Conservation (phyloP, 2,888 invertebrate species). For the Helleia helle region DNA sequence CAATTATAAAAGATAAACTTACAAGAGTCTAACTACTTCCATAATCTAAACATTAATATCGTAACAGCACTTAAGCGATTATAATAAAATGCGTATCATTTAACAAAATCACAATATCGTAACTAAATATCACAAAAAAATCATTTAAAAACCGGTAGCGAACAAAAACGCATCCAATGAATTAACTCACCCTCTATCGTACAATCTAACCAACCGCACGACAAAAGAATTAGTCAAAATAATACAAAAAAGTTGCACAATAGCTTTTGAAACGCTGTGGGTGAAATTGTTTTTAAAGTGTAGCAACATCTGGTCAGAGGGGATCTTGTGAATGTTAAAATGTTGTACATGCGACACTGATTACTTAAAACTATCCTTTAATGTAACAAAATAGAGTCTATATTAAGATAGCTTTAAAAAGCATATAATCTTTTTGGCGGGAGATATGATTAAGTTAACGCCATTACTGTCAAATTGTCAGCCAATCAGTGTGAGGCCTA, state of each 20-base stretch:
- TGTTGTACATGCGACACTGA: slow-evolving; percentile 5
- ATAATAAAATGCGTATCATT: slow-evolving; percentile 23
- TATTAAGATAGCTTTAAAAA: slow-evolving; percentile 13
- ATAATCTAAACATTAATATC: slow-evolving; percentile 13
- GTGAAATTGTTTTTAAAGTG: slow-evolving; percentile 71
- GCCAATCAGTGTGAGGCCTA: slow-evolving; percentile 56
- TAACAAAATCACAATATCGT: slow-evolving; percentile 30
- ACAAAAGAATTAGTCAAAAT: slow-evolving; percentile 69
- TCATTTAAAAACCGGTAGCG: slow-evolving; percentile 46
- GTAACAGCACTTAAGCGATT: slow-evolving; percentile 21
- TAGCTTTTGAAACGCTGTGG: slow-evolving; percentile 60
- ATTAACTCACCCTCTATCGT: slow-evolving; percentile 52
- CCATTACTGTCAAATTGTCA: slow-evolving; percentile 70
- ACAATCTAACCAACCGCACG: slow-evolving; percentile 66
- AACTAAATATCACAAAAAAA: slow-evolving; percentile 33
- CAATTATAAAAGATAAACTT: slow-evolving; percentile 3
- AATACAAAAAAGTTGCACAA: slow-evolving; percentile 61
- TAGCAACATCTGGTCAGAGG: slow-evolving; percentile 71
- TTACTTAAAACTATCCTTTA: slow-evolving; percentile 19
- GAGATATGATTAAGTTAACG: slow-evolving; percentile 47
- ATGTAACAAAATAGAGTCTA: not conserved
- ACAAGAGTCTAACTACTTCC: not conserved
- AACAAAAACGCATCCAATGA: slow-evolving; percentile 56
- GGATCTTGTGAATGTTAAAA: slow-evolving; percentile 28
- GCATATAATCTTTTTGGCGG: slow-evolving; percentile 23